These are phyloP conservation scores for Colaptes auratus DNA, from an alignment of 2,113 vertebrate species.

Conservation along the genomic window DNA sequence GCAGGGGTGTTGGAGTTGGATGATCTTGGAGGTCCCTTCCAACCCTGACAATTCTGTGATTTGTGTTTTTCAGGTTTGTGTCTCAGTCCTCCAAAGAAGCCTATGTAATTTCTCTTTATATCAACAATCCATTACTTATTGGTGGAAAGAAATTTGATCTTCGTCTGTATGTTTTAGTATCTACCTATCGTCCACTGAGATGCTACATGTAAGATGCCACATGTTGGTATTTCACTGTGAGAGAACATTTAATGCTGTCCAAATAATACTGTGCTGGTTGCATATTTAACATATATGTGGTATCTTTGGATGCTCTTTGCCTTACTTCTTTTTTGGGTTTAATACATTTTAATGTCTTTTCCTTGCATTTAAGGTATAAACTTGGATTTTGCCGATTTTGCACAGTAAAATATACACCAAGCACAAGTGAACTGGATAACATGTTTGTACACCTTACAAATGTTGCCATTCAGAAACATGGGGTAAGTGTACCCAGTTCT, in stretches of 20 bases:
- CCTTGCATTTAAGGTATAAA: conserved; percentile 86
- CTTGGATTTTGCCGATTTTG: conserved; percentile 97
- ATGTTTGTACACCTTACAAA: conserved; percentile 99
- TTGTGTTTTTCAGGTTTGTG: conserved; percentile 82
- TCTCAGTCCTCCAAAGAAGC: conserved; percentile 90
- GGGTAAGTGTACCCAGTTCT: conserved; percentile 76
- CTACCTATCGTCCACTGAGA: conserved; percentile 92
- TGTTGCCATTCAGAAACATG: conserved; percentile 97
- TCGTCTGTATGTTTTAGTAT: conserved; percentile 93
- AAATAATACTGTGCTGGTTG: background rate
- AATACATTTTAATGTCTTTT: background rate
- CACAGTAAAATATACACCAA: conserved; percentile 97
- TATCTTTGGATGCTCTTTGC: background rate
- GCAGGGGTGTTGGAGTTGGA: too few relatives aligned
- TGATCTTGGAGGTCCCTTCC: too few relatives aligned
- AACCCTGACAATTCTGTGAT: background rate
- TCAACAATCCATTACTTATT: conserved; percentile 93
- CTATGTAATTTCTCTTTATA: conserved; percentile 97
- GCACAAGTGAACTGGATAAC: conserved; percentile 96
- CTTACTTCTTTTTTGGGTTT: background rate
- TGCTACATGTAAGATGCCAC: conserved; percentile 90
- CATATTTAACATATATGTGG: fast-evolving
- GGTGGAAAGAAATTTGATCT: conserved; percentile 98
- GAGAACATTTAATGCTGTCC: background rate
- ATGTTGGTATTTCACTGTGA: background rate